A percentile compares a stretch with the other conserved stretches of the same genome.
Evolutionary conservation across 2,113 vertebrate genomes (phyloP).

Genomic region (Cinclus mexicanus): DNA sequence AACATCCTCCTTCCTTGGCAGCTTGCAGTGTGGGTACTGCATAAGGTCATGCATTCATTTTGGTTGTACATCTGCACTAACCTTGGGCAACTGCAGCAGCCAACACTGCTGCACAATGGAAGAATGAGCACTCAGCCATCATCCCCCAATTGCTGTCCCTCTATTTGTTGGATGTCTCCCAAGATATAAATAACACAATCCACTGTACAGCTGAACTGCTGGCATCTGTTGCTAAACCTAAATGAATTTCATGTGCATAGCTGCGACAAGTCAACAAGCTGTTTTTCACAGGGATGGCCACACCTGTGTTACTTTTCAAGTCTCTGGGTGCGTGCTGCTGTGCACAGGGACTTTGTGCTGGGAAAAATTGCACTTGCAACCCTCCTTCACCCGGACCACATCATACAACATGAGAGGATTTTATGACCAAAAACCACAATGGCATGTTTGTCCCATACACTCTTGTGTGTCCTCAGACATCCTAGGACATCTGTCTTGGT

Average conservation of each 20-base stretch:
- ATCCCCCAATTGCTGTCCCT: neutral
- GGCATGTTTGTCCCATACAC: neutral
- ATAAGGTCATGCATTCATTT: neutral
- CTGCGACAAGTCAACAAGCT: neutral
- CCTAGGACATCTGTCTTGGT: neutral
- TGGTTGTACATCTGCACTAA: rapidly evolving
- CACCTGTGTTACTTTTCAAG: neutral
- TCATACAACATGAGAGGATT: neutral
- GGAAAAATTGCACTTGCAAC: rapidly evolving
- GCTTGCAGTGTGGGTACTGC: neutral
- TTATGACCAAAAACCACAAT: neutral
- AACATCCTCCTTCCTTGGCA: neutral
- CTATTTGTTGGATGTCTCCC: slow-evolving; percentile 3
- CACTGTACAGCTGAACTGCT: neutral
- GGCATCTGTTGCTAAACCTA: neutral
- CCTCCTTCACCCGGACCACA: rapidly evolving
- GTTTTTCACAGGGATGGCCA: neutral
- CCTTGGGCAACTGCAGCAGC: neutral
- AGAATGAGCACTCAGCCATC: neutral
- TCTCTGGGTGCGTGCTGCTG: rapidly evolving
- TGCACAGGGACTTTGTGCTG: neutral
- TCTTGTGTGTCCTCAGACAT: neutral
- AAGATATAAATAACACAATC: neutral
- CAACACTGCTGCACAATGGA: neutral
- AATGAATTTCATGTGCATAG: neutral